phyloP scores from a whole-genome alignment of 2,113 vertebrate species.

The Crotophaga sulcirostris region DNA sequence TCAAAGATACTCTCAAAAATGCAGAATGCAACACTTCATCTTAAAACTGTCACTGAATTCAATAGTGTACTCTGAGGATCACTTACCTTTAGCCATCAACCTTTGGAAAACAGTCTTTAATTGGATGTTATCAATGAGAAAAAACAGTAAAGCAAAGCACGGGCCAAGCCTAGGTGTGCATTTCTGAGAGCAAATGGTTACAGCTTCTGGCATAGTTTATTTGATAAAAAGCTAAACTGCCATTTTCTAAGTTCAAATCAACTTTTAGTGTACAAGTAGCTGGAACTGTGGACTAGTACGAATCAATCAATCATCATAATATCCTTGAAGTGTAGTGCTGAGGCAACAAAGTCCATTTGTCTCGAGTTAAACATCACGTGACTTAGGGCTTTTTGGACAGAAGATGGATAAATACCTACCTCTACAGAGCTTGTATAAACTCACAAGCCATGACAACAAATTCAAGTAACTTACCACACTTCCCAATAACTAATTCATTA shows the following conservation, averaged over 20 bases:
- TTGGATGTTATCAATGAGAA: fast-evolving
- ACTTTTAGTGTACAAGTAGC: background rate
- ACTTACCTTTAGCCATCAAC: background rate
- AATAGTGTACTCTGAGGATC: background rate
- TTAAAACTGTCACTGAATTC: background rate
- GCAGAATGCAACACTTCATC: background rate
- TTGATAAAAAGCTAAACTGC: background rate
- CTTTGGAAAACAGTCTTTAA: background rate
- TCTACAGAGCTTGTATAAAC: background rate
- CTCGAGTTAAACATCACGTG: background rate
- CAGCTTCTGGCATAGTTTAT: background rate
- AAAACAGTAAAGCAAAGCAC: background rate
- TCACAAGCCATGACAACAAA: background rate
- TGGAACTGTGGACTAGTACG: background rate
- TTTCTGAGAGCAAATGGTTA: background rate
- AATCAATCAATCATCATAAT: background rate
- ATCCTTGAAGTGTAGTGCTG: background rate
- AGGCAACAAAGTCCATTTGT: background rate
- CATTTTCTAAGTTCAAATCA: background rate
- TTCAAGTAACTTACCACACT: background rate
- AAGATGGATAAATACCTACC: background rate
- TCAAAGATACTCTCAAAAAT: background rate
- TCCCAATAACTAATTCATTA: background rate
- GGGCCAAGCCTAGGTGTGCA: background rate
- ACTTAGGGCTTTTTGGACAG: background rate